These are phyloP conservation scores for Tetragonisca angustula DNA, from an alignment of 2,888 invertebrate genomes.

Conservation along the genomic window DNA sequence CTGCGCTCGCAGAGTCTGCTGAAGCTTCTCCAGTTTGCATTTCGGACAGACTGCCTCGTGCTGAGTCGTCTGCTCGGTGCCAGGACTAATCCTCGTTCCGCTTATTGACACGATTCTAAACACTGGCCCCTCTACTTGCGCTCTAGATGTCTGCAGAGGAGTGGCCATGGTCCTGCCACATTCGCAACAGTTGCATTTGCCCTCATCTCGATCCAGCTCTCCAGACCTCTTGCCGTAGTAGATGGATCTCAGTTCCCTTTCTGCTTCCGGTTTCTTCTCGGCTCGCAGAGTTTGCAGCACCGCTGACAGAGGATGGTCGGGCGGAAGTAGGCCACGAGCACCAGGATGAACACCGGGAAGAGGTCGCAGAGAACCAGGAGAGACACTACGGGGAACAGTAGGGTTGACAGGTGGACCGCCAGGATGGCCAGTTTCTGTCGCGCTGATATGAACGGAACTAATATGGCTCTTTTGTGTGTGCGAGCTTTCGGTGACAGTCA, in stretches of 20 bases:
- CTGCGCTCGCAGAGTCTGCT: not conserved
- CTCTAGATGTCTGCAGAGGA: not conserved
- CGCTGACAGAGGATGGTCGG: slow-evolving; percentile 6
- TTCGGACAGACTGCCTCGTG: slow-evolving; percentile 37
- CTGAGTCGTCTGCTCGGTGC: slow-evolving; percentile 5
- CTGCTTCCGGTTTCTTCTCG: slow-evolving; percentile 7
- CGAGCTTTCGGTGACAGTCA: not conserved
- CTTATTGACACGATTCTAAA: not conserved
- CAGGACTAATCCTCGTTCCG: not conserved
- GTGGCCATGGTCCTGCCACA: slow-evolving; percentile 39
- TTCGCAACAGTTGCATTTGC: slow-evolving; percentile 59
- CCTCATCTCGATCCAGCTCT: not conserved
- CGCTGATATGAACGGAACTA: not conserved
- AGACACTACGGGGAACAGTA: not conserved
- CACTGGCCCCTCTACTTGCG: not conserved
- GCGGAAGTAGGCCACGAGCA: not conserved
- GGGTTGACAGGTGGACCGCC: not conserved
- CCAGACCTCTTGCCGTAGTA: slow-evolving; percentile 35
- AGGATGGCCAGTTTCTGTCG: not conserved
- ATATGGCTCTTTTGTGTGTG: slow-evolving; percentile 35
- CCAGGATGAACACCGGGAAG: not conserved
- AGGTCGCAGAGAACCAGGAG: not conserved
- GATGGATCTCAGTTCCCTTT: slow-evolving; percentile 56
- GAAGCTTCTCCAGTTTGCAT: slow-evolving; percentile 33
- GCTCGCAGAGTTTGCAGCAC: slow-evolving; percentile 33